phyloP scores from a whole-genome alignment of 23 tunicate genomes.

The Oikopleura dioica region DNA sequence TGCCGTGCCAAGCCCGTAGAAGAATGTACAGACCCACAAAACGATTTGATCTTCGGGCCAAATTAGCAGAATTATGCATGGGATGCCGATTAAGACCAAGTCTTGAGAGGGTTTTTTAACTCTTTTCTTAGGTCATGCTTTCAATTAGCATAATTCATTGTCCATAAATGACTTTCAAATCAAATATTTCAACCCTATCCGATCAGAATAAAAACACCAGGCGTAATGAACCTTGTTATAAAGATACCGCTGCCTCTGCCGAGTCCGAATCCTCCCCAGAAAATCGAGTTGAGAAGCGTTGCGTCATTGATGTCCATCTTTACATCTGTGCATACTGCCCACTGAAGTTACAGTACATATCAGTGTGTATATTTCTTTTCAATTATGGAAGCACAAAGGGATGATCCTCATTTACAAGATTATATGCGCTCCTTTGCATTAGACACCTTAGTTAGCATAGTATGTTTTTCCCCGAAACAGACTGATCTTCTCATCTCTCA shows the following conservation, averaged over 20 bases:
- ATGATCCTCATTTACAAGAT: background rate
- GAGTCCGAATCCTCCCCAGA: conserved; percentile 69
- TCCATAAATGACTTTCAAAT: conserved; percentile 43
- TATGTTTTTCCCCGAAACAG: too few relatives aligned
- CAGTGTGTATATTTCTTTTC: background rate
- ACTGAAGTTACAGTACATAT: background rate
- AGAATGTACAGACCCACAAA: conserved; percentile 62
- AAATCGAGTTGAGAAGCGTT: conserved; percentile 67
- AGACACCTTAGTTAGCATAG: too few relatives aligned
- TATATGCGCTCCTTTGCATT: too few relatives aligned
- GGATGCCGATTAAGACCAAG: background rate
- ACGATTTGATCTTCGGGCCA: conserved; percentile 14
- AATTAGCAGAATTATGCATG: background rate
- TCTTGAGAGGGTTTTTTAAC: too few relatives aligned
- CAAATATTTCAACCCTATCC: conserved; percentile 42
- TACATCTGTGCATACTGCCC: conserved; percentile 11
- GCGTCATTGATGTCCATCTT: conserved; percentile 36
- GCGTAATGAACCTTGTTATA: conserved; percentile 21
- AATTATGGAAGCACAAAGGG: background rate
- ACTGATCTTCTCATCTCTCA: too few relatives aligned
- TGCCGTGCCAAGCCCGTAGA: conserved; percentile 58
- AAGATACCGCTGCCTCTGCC: conserved; percentile 51
- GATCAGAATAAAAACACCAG: conserved; percentile 25
- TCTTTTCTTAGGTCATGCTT: conserved; percentile 15
- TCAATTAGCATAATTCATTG: conserved; percentile 45